Evolutionary conservation across 2,888 invertebrate genomes (phyloP).

Genomic region (Ariolimax columbianus): DNA sequence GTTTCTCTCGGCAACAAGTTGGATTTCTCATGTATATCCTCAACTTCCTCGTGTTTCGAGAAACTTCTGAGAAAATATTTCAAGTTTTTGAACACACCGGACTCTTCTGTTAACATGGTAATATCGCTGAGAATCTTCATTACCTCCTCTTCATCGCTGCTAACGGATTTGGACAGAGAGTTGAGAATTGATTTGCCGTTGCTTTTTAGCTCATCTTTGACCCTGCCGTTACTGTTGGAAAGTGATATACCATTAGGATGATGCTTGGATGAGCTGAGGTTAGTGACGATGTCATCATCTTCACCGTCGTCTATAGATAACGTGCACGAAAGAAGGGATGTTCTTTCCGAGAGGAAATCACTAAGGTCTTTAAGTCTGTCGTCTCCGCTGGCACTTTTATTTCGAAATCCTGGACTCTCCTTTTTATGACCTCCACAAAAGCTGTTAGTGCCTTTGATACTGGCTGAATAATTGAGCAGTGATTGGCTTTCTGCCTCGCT

Average conservation of each 20-base stretch:
- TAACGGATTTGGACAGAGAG: slow-evolving; percentile 43
- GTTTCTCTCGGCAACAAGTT: slow-evolving; percentile 47
- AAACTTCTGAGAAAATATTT: slow-evolving; percentile 50
- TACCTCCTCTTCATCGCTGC: slow-evolving; percentile 43
- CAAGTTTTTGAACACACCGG: slow-evolving; percentile 48
- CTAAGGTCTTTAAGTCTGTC: slow-evolving; percentile 40
- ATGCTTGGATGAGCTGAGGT: slow-evolving; percentile 35
- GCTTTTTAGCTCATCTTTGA: slow-evolving; percentile 39
- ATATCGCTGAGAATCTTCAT: slow-evolving; percentile 45
- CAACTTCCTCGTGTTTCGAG: slow-evolving; percentile 34
- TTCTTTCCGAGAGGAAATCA: slow-evolving; percentile 46
- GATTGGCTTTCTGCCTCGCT: slow-evolving; percentile 51
- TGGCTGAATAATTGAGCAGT: slow-evolving; percentile 41
- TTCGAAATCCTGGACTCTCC: slow-evolving; percentile 27
- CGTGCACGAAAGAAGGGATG: slow-evolving; percentile 50
- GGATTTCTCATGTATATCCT: slow-evolving; percentile 30
- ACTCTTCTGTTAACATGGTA: slow-evolving; percentile 48
- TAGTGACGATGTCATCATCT: slow-evolving; percentile 31
- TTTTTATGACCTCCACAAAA: neutral
- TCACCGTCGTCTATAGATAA: slow-evolving; percentile 46
- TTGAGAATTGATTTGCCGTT: slow-evolving; percentile 44
- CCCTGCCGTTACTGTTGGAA: slow-evolving; percentile 38
- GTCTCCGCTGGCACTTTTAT: slow-evolving; percentile 31
- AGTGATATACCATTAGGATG: slow-evolving; percentile 23
- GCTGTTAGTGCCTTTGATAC: slow-evolving; percentile 20